A percentile compares a stretch with the other conserved stretches of the same genome.
These are phyloP conservation scores for Buphagus erythrorhynchus DNA, from an alignment of 2,797 vertebrate genomes.

Conservation along the genomic window DNA sequence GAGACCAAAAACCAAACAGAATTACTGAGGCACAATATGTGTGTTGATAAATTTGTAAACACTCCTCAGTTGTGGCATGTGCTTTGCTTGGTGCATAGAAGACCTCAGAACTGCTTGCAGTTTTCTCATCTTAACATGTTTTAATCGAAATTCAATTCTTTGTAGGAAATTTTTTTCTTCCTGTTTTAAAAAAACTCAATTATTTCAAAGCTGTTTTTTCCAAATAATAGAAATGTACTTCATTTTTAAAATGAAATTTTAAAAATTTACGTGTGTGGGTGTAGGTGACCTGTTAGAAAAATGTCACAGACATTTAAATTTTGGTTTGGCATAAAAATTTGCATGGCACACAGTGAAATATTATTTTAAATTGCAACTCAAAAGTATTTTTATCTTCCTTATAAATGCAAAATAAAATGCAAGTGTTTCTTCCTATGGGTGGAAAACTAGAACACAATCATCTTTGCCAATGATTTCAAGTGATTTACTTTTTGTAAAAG, in stretches of 20 bases:
- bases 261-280: too few relatives aligned
- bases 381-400: neutral
- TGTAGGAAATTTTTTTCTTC: neutral
- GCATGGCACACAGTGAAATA: neutral
- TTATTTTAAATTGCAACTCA: neutral
- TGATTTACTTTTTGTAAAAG: neutral
- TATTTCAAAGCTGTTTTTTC: neutral
- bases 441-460: neutral
- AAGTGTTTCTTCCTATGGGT: neutral
- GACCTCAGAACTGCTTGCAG: neutral
- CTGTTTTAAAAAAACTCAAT: neutral
- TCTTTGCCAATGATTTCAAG: neutral
- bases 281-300: neutral
- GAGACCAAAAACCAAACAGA: neutral
- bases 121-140: neutral
- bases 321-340: neutral
- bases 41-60: neutral
- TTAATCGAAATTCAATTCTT: neutral
- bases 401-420: neutral
- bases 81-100: neutral
- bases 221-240: neutral
- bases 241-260: fast-evolving
- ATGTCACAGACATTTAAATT: neutral
- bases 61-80: neutral
- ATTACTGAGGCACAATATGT: neutral